These are phyloP conservation scores for Tetranychus piercei DNA, from an alignment of 2,888 invertebrate genomes.

Conservation along the genomic window DNA sequence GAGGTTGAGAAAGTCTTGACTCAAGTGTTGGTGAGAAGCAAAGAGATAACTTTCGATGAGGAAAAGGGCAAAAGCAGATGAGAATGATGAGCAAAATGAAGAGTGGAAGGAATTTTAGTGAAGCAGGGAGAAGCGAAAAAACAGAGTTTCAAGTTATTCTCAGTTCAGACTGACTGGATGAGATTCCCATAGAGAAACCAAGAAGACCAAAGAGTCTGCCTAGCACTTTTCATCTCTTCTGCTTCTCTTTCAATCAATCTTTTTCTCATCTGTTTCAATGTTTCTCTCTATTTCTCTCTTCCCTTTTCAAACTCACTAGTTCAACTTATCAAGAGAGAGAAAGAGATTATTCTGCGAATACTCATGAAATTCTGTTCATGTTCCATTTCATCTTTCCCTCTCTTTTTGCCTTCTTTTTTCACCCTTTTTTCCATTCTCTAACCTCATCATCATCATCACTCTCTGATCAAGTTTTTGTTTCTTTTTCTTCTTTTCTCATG, in stretches of 20 bases:
- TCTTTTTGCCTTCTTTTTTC: background rate
- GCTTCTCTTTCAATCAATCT: background rate
- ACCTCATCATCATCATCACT: background rate
- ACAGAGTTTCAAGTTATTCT: background rate
- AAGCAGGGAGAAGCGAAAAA: too few relatives aligned
- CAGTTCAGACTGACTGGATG: background rate
- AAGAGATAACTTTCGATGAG: background rate
- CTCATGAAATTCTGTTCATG: background rate
- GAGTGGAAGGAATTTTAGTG: background rate
- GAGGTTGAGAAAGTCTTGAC: too few relatives aligned
- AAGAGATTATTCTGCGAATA: background rate
- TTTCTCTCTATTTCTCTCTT: background rate
- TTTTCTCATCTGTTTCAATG: background rate
- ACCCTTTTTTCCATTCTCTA: background rate
- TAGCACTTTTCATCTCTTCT: background rate
- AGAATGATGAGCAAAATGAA: slow-evolving; percentile 1
- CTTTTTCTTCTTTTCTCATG: background rate
- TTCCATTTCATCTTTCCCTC: background rate
- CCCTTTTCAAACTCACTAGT: background rate
- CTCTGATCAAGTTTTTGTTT: background rate
- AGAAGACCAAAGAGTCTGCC: background rate
- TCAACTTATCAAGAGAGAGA: background rate
- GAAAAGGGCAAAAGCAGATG: background rate
- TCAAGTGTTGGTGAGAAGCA: background rate
- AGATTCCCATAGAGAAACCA: background rate